Evolutionary conservation across 1,140 invertebrate species (phyloP).

Genomic region (Acromyrmex heyeri): DNA sequence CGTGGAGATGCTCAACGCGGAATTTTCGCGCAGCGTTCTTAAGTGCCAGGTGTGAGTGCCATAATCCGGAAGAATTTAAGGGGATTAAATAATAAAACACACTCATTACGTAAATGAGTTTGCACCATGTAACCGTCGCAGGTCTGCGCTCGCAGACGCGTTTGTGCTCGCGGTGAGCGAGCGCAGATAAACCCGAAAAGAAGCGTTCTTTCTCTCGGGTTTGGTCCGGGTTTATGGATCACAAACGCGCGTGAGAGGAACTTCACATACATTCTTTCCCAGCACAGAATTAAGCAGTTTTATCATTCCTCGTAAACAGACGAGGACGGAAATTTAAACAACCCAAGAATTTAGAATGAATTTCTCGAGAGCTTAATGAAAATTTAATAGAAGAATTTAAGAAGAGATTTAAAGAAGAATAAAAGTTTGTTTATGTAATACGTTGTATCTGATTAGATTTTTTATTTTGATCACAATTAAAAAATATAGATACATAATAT

Average conservation of each 20-base stretch:
- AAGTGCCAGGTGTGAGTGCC: slow-evolving; percentile 46
- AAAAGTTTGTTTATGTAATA: not conserved
- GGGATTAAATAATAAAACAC: slow-evolving; percentile 76
- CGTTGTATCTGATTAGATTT: not conserved
- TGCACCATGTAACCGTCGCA: slow-evolving; percentile 5
- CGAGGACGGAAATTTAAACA: slow-evolving; percentile 16
- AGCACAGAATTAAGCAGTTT: slow-evolving; percentile 28
- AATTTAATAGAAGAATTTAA: slow-evolving; percentile 12
- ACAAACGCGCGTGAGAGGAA: slow-evolving; percentile 31
- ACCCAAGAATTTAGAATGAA: slow-evolving; percentile 23
- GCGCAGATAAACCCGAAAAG: slow-evolving; percentile 33
- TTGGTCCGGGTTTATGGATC: slow-evolving; percentile 9
- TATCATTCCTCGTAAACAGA: slow-evolving; percentile 20
- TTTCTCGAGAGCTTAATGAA: slow-evolving; percentile 27
- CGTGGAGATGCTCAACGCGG: slow-evolving; percentile 27
- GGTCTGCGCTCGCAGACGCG: not conserved
- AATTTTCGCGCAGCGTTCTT: not conserved
- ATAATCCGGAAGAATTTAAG: slow-evolving; percentile 73
- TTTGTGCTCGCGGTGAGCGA: slow-evolving; percentile 44
- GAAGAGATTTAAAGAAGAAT: not conserved
- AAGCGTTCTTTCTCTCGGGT: not conserved
- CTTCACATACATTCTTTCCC: slow-evolving; percentile 13
- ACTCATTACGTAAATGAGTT: slow-evolving; percentile 65
- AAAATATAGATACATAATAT: not conserved
- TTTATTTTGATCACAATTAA: slow-evolving; percentile 2